A percentile compares a stretch with the other conserved stretches of the same genome.
Evolutionary conservation across 2,113 vertebrate genomes (phyloP).

Genomic region (Leucosticte australis): DNA sequence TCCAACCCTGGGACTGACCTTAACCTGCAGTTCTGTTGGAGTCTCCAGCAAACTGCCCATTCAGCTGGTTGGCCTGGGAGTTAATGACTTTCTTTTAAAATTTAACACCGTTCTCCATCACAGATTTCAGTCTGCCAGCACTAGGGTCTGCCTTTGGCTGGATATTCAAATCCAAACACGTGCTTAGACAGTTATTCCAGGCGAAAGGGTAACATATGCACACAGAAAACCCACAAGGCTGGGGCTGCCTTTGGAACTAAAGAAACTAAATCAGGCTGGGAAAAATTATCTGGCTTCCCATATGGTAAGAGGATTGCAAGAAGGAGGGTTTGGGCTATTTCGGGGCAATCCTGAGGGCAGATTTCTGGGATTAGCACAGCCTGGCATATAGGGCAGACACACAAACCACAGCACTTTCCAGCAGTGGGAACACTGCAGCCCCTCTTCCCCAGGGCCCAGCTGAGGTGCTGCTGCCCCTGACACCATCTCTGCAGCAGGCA

Average conservation of each 20-base stretch:
- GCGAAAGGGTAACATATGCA: neutral
- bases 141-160: neutral
- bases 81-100: conserved; percentile 61
- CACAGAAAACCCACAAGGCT: neutral
- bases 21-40: neutral
- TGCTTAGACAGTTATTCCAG: neutral
- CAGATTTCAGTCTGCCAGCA: neutral
- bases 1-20: neutral
- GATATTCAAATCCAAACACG: neutral
- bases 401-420: neutral
- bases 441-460: neutral
- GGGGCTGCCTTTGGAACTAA: neutral
- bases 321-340: neutral
- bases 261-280: neutral
- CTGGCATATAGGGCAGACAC: neutral
- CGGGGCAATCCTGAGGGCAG: neutral
- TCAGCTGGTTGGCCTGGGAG: conserved; percentile 21
- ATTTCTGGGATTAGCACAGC: neutral
- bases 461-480: neutral
- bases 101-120: conserved; percentile 31
- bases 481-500: neutral
- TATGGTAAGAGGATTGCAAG: neutral
- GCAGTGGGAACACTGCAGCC: neutral
- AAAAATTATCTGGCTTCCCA: neutral
- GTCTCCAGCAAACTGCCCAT: neutral